phyloP scores from a whole-genome alignment of 1,140 invertebrate species.

The Bombus ignitus region DNA sequence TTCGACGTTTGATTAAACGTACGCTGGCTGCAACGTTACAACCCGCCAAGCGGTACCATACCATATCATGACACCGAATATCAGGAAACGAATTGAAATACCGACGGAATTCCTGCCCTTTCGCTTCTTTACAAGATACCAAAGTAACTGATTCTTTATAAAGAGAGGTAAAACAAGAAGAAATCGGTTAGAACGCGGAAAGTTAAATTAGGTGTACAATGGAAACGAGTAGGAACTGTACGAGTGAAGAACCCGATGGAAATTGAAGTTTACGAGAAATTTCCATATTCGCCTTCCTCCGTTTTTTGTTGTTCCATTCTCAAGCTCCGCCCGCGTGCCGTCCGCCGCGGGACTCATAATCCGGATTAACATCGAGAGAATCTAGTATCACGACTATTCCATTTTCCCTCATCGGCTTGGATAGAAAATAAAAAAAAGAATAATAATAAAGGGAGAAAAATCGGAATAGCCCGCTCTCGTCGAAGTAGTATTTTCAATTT shows the following conservation, averaged over 20 bases:
- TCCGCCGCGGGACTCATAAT: not conserved
- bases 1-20: not conserved
- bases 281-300: slow-evolving; percentile 2
- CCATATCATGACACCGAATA: not conserved
- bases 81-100: not conserved
- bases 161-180: not conserved
- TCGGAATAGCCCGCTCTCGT: slow-evolving; percentile 3
- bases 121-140: not conserved
- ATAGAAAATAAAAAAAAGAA: not conserved
- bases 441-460: not conserved
- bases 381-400: slow-evolving; percentile 27
- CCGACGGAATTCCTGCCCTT: not conserved
- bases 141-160: not conserved
- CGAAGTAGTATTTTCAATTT: slow-evolving; percentile 44
- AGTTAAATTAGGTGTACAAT: not conserved
- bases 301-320: not conserved
- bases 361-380: slow-evolving; percentile 42
- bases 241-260: not conserved
- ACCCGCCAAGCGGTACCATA: not conserved
- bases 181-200: no score
- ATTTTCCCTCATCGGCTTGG: not conserved
- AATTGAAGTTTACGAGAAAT: slow-evolving; percentile 29
- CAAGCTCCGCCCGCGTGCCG: not conserved
- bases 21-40: not conserved
- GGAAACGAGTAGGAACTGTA: not conserved